Conservation (phyloP, 2,888 invertebrate species). For the Eupithecia vulgata region DNA sequence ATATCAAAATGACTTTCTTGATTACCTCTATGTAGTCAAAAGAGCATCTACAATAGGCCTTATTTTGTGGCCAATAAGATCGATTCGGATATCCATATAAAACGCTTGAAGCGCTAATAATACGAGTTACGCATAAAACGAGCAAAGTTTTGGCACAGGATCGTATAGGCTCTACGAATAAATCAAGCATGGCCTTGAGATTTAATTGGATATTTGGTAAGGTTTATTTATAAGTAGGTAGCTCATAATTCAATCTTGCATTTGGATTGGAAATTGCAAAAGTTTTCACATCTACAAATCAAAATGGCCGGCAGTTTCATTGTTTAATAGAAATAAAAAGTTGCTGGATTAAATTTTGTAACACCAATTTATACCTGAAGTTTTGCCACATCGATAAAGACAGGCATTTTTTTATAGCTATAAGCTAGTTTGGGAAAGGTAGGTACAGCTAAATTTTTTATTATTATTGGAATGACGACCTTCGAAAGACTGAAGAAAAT, state of each 20-base stretch:
- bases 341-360: neutral
- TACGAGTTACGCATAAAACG: conserved; percentile 16
- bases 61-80: neutral
- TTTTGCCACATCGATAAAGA: neutral
- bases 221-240: conserved; percentile 9
- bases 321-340: neutral
- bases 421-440: neutral
- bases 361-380: neutral
- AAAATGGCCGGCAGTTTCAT: neutral
- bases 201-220: conserved; percentile 16
- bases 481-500: too few species aligned
- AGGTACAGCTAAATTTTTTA: too few species aligned
- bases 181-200: conserved; percentile 13
- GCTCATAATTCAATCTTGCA: conserved; percentile 8
- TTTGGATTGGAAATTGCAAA: conserved; percentile 9
- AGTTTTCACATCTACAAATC: conserved; percentile 8
- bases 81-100: conserved; percentile 10
- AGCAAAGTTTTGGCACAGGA: conserved; percentile 15
- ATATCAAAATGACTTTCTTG: neutral
- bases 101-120: conserved; percentile 12
- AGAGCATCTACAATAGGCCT: neutral
- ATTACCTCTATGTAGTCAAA: neutral
- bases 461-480: too few species aligned
- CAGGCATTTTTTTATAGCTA: neutral
- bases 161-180: conserved; percentile 16